A percentile compares a stretch with the other conserved stretches of the same genome.
Conservation (phyloP, 92 coral and sea anemone species). For the Pocillopora grandis region DNA sequence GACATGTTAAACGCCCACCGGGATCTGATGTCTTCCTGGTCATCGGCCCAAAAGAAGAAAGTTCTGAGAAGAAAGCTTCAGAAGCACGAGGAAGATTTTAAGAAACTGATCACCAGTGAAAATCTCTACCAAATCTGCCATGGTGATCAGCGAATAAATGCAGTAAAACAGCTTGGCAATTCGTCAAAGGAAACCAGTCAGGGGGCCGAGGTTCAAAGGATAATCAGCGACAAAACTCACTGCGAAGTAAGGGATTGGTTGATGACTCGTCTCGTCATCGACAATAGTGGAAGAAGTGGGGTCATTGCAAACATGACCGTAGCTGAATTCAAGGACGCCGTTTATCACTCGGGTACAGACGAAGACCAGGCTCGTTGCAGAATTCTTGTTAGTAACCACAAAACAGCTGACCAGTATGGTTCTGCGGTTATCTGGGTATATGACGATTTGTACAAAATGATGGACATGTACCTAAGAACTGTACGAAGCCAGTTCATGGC, state of each 20-base stretch:
- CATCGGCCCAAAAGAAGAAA: conserved; percentile 47
- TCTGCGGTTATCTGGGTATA: conserved; percentile 52
- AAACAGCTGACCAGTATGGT: conserved; percentile 53
- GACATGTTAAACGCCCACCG: conserved; percentile 38
- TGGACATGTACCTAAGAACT: conserved; percentile 43
- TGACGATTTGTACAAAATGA: conserved; percentile 20
- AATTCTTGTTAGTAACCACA: conserved; percentile 45
- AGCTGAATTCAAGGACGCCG: conserved; percentile 41
- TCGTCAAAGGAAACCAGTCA: conserved; percentile 30
- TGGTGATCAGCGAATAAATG: conserved; percentile 48
- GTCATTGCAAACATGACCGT: conserved; percentile 55
- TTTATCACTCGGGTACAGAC: conserved; percentile 38
- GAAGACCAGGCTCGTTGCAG: conserved; percentile 51
- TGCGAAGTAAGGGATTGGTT: conserved; percentile 50
- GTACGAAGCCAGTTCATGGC: conserved; percentile 44
- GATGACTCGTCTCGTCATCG: conserved; percentile 48
- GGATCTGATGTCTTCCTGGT: conserved; percentile 51
- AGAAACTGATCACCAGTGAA: conserved; percentile 45
- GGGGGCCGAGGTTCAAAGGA: conserved; percentile 19
- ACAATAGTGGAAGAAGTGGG: conserved; percentile 50
- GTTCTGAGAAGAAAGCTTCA: conserved; percentile 34
- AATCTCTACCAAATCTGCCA: conserved; percentile 51
- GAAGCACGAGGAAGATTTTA: conserved; percentile 38
- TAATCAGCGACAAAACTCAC: conserved; percentile 39
- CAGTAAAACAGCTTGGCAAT: conserved; percentile 48